phyloP scores from a whole-genome alignment of 2,888 invertebrate species.

The Saturnia pavonia region DNA sequence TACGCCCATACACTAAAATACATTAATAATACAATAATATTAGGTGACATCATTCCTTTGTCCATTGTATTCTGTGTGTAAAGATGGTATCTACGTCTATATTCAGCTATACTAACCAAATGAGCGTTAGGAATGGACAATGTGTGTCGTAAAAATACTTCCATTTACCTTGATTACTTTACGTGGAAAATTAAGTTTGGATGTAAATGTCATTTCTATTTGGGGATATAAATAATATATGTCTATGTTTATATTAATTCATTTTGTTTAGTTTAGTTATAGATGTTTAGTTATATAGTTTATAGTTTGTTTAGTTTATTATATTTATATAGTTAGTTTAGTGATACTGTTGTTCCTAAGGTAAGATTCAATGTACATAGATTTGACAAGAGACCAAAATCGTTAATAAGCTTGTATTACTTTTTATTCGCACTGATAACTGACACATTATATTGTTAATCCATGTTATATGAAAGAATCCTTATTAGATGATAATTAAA shows the following conservation, averaged over 20 bases:
- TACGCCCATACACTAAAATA: slow-evolving; percentile 5
- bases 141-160: slow-evolving; percentile 33
- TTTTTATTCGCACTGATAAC: no score
- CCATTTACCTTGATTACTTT: slow-evolving; percentile 30
- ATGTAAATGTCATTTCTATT: not conserved
- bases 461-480: no score
- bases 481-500: no score
- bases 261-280: not conserved
- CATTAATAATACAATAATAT: slow-evolving; percentile 13
- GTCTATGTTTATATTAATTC: not conserved
- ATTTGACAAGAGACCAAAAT: not conserved
- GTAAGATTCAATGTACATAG: not conserved
- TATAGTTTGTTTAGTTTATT: no score
- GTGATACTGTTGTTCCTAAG: not conserved
- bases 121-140: slow-evolving; percentile 29
- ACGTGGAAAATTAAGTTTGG: slow-evolving; percentile 28
- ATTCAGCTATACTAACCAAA: not conserved
- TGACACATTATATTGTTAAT: no score
- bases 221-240: not conserved
- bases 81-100: slow-evolving; percentile 5
- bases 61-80: slow-evolving; percentile 9
- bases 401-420: not conserved
- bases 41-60: slow-evolving; percentile 12
- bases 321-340: no score
- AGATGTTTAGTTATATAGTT: no score